A percentile compares a stretch with the other conserved stretches of the same genome.
phyloP scores from a whole-genome alignment of 2,797 vertebrate genomes.

The Argentina silus region DNA sequence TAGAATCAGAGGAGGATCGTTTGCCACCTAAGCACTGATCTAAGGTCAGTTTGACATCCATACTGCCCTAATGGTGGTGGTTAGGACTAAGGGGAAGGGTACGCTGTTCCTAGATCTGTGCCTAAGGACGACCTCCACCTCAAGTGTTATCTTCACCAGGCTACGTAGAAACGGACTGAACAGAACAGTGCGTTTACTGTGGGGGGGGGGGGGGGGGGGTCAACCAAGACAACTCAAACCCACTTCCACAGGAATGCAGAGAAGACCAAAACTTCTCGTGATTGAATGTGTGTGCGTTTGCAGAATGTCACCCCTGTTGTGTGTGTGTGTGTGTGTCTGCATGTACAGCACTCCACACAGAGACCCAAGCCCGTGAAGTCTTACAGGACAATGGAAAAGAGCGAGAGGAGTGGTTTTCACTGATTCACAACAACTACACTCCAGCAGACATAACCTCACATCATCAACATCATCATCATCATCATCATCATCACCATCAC shows the following conservation, averaged over 20 bases:
- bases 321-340: constrained; percentile 33
- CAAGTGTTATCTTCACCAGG: too few relatives aligned
- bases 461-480: background rate
- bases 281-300: constrained; percentile 26
- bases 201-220: constrained; percentile 27
- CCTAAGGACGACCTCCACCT: too few relatives aligned
- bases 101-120: too few relatives aligned
- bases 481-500: constrained; percentile 1
- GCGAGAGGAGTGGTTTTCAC: constrained; percentile 7
- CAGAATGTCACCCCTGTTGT: constrained; percentile 23
- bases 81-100: too few relatives aligned
- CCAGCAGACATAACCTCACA: background rate
- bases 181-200: constrained; percentile 31
- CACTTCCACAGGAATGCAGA: constrained; percentile 54
- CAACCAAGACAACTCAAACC: constrained; percentile 35
- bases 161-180: background rate
- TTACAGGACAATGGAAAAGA: constrained; percentile 12
- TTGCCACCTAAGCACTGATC: too few relatives aligned
- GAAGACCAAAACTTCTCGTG: constrained; percentile 43
- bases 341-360: constrained; percentile 42
- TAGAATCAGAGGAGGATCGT: too few relatives aligned
- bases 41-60: too few relatives aligned
- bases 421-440: background rate
- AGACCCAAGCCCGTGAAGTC: constrained; percentile 27
- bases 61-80: too few relatives aligned